Base-by-base conservation (phyloP, 2,888 invertebrate species). In the Gymnocheta viridis region DNA sequence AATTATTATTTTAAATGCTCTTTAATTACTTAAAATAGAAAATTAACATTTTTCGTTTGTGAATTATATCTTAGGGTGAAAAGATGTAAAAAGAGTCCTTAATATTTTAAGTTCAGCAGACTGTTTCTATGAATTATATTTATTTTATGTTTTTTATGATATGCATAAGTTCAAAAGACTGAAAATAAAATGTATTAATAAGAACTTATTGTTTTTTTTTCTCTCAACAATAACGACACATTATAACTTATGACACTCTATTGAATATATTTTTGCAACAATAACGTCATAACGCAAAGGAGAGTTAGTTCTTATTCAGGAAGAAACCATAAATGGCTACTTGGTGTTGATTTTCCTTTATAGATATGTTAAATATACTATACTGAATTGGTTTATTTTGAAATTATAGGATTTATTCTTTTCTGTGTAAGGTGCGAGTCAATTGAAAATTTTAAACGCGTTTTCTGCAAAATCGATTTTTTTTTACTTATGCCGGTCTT, bases 121-220 rank as follows among this genome's bases (percentile, higher is more conserved):
- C 38, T 62, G n/a, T 62, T 41, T 60, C 32, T 60, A 60, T 72
- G 70, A 70, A 56, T 73, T 58, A 35, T 60, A 60, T 41, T 70
- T 70, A 54, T 54, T 70, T n/a, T n/a, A n/a, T n/a, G n/a, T n/a
- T n/a, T 73, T 73, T 73, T 73, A 72, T 70, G 56, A 70, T 70
- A 54, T 72, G 12, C 72, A 58, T 72, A 72, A 72, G 72, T 60
- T 73, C 47, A 73, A 73, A 60, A 73, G 73, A 73, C 73, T 73
- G 73, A 41, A 72, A 72, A 58, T 72, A 72, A 58, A 72, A 72
- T 72, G 72, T 41, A 56, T 58, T 58, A 72, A 60, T 60, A 58
- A 41, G 54, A 49, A 69, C 19, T 56, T 56, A 54, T 17, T 76
- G 54, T 32, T 32, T 32, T 32, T 32, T n/a, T n/a, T 74, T 73